These are phyloP conservation scores for Tapirus indicus DNA, from an alignment of 2,797 vertebrate species.

Conservation along the genomic window DNA sequence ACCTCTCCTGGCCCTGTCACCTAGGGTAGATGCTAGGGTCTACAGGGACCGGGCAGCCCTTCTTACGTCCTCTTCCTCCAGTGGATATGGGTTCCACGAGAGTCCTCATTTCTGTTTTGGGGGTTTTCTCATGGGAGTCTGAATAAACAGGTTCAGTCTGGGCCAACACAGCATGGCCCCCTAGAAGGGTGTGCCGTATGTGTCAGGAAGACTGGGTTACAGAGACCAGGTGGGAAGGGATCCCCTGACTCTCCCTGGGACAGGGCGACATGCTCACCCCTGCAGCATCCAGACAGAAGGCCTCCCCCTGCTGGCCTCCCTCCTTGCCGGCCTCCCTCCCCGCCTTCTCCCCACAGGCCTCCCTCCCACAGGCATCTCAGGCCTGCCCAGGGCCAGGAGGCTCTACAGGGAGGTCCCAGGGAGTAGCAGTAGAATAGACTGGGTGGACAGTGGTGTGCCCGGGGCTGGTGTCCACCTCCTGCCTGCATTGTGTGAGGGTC, in stretches of 20 bases:
- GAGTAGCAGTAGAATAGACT: background rate
- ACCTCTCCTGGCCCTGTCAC: background rate
- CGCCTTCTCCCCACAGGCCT: too few species aligned
- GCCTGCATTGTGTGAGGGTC: background rate
- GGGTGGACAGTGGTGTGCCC: too few species aligned
- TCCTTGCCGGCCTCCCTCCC: fast-evolving
- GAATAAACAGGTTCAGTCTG: background rate
- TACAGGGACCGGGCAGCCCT: background rate
- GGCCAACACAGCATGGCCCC: background rate
- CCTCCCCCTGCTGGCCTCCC: background rate
- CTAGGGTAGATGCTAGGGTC: background rate
- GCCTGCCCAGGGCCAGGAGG: background rate
- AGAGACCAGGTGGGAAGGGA: background rate
- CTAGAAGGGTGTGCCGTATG: too few species aligned
- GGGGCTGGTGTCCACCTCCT: background rate
- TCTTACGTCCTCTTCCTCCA: background rate
- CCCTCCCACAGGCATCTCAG: background rate
- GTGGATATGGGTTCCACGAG: background rate
- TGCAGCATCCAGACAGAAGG: fast-evolving
- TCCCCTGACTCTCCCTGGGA: background rate
- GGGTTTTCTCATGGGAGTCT: background rate
- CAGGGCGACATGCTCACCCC: fast-evolving
- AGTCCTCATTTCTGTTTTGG: fast-evolving
- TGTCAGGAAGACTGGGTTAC: background rate
- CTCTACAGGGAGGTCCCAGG: too few species aligned